Evolutionary conservation across 2,113 vertebrate species (phyloP), one percentile per base, ranked within the genome.

Genomic region (Tauraco erythrolophus): DNA sequence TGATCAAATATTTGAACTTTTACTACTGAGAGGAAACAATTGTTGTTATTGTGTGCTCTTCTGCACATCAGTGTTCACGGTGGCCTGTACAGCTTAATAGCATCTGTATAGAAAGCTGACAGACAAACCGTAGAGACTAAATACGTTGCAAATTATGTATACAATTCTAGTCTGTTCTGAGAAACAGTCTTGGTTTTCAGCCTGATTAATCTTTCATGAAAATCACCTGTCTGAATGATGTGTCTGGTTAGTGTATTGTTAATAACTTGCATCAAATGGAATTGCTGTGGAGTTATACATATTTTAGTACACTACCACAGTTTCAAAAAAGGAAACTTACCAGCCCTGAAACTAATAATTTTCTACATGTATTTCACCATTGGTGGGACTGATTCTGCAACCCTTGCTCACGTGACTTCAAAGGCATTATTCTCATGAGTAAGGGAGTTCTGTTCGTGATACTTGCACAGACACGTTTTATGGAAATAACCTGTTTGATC

Each of bases 401-500:
- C 56, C 41, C 54, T 76, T 77, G 50, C 68, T 93, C 93, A 93
- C 22, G 60, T 96, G 95, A 76, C 87, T 97, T 96, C 97, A 97
- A 96, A 97, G 95, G 39, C 9, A 4, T 83, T 85, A 91, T 82
- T 96, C 84, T 95, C 91, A 87, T 97, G 96, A 96, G 91, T 96
- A 95, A 95, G 94, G 84, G 89, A 97, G 95, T 91, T 88, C 94
- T 94, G 70, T 92, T 92, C 83, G 72, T 89, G 69, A 74, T 96
- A 79, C 97, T 72, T 98, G 95, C 84, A 84, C 17, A 81, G 96
- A 94, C 96, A 97, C 88, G 94, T 96, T 97, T 98, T 84, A 96
- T 96, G 94, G 75, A 94, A 97, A 97, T 89, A 96, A 92, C 72
- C 84, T 96, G 91, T 96, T 98, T 98, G 96, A 96, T 96, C 92